A percentile compares a stretch with the other conserved stretches of the same genome.
phyloP scores from a whole-genome alignment of 2,888 invertebrate genomes.

The Drosophila robusta region DNA sequence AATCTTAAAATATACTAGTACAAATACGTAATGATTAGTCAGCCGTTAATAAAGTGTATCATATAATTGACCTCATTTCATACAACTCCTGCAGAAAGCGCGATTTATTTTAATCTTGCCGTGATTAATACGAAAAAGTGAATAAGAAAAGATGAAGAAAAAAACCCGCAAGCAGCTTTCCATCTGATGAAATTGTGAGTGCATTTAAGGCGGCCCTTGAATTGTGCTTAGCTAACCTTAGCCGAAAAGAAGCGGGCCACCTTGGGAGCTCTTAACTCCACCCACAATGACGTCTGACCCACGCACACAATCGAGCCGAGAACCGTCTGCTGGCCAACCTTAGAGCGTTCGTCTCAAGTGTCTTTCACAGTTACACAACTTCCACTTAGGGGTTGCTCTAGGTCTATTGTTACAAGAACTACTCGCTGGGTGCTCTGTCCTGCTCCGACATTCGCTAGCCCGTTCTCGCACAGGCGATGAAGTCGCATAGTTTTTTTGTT shows the following conservation, averaged over 20 bases:
- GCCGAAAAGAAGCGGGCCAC: constrained; percentile 8
- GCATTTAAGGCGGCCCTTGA: not conserved
- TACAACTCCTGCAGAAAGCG: not conserved
- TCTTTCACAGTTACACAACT: constrained; percentile 47
- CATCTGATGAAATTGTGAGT: constrained; percentile 32
- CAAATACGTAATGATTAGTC: not conserved
- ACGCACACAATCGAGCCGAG: constrained; percentile 14
- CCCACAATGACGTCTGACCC: constrained; percentile 67
- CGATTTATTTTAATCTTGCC: not conserved
- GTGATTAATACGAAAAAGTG: constrained; percentile 18
- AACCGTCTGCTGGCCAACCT: constrained; percentile 24
- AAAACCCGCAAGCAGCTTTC: constrained; percentile 7
- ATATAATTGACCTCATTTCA: not conserved
- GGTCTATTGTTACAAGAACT: constrained; percentile 76
- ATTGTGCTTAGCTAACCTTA: constrained; percentile 9
- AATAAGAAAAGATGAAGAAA: not conserved
- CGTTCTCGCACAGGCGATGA: constrained; percentile 41
- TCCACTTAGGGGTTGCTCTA: constrained; percentile 73
- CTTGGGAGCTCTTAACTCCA: constrained; percentile 55
- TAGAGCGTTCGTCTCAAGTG: constrained; percentile 68
- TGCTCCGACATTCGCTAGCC: constrained; percentile 36
- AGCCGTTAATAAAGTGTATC: not conserved
- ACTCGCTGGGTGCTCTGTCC: constrained; percentile 38
- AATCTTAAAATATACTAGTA: not conserved
- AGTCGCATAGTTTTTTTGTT: constrained; percentile 54